Evolutionary conservation across 2,888 invertebrate species (phyloP), one percentile per base, ranked within the genome.

Genomic region (Vannuccia rotundouncinata): DNA sequence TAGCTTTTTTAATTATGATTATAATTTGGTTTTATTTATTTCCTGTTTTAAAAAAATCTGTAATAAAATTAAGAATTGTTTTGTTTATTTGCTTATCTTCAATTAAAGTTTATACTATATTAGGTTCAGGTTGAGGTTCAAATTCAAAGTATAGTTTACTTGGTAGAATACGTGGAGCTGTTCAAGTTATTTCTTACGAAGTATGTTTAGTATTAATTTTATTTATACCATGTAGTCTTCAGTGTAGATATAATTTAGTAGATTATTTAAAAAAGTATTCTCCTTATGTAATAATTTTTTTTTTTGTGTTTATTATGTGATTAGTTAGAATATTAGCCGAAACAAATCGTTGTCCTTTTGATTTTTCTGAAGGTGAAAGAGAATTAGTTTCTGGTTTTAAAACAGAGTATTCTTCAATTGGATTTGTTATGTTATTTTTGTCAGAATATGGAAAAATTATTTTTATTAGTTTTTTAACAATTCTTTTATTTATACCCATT

Each of bases 401-500:
- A 25, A 77, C 77, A 30, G 77, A 77, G 22, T 77, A 77, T 31
- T 30, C 31, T 31, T 77, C 77, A 31, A 5, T 77, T n/a, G 77
- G 45, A 25, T 77, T 77, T 77, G 77, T 45, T 77, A 22, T 30
- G 22, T 77, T 77, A 31, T 45, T 77, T 80, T 77, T 81, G 0
- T 29, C 25, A 2, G 45, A 2, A 25, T 45, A 10, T 66, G 66
- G 22, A 29, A 76, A 45, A 22, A 31, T 27, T 84, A 90, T 85
- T 88, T 88, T 80, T 83, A 90, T 83, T 89, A 88, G 83, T 88
- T 89, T 86, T 90, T 89, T 89, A 88, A 66, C 66, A n/a, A 66
- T 66, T 66, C 25, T 66, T n/a, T 66, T 66, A 66, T 66, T 66
- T 66, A n/a, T 66, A n/a, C 66, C 66, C 25, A 66, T 66, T 66